Base-by-base conservation (phyloP, 2,113 vertebrate species). In the Muntiacus reevesi region DNA sequence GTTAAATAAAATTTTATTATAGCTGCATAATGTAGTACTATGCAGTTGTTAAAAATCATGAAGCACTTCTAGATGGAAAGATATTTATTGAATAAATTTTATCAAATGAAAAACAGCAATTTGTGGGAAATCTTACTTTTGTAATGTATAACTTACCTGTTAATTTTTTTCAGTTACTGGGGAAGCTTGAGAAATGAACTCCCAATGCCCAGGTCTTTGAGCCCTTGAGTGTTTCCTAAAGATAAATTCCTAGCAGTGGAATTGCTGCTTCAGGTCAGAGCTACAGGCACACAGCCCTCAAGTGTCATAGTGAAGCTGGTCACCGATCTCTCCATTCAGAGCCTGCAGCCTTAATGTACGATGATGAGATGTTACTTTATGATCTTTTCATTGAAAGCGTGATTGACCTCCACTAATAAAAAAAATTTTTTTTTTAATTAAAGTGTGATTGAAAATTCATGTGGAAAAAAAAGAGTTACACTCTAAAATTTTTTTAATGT, bases 381-480 rank as follows among this genome's bases (percentile, higher is more conserved):
- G 99, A 99, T 99, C 99, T 99, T 99, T 99, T 99, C 99, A 99
- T 99, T 99, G 99, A 99, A 99, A 99, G 99, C 99, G 99, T 99
- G 99, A 99, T 99, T 99, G 99, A 99, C 40, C 40, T 40, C 40
- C 40, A 40, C 40, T 40, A 40, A 40, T 40, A 40, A 40, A 40
- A 40, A 40, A 40, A 40, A 40, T 40, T 40, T 40, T n/a, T n/a
- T n/a, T n/a, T n/a, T n/a, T n/a, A 40, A 40, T 40, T 40, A 99
- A 99, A 99, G 99, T 99, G 99, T 99, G 99, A 99, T 99, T 99
- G 99, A 99, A 99, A 99, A 76, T 40, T 76, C 21, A 43, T 76
- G 36, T 76, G n/a, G 67, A 40, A 40, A 74, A 64, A 67, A 74
- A 57, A 19, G 11, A 7, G 8, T 23, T 40, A 74, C 10, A 40